Evolutionary conservation across 2,113 vertebrate species (phyloP), one percentile per base, ranked within the genome.

Genomic region (Crotalus tigris): DNA sequence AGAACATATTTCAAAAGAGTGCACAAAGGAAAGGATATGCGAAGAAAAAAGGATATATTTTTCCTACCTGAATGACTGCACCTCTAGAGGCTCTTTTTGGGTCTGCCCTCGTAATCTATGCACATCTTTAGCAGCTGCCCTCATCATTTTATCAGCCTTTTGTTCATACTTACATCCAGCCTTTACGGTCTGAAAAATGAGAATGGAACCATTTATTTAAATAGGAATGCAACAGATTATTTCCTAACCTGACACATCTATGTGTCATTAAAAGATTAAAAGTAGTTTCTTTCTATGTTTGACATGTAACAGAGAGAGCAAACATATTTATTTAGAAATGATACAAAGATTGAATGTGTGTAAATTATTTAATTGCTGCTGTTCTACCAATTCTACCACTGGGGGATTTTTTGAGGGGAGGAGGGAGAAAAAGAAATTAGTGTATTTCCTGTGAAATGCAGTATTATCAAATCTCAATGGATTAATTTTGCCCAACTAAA

Each of bases 51-150:
- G 0, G 0, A 90, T 6, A 4, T 4, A 0, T 61, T 55, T 81
- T n/a, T 53, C 64, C 88, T 94, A 99, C 99, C 99, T 98, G 98
- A 99, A 99, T 88, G 98, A 99, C 97, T 99, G 99, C 19, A 99
- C 98, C 97, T 99, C 99, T 0, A 98, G 97, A 46, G 98, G 98
- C 95, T 99, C 99, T 94, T 99, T 99, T 59, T 98, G 97, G 96
- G 98, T 99, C 97, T 98, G 99, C 39, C 98, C 98, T 85, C 99
- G 97, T 94, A 99, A 98, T 96, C 98, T 98, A 96, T 98, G 98
- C 69, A 99, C 99, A 0, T 99, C 99, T 97, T 99, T 99, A 89
- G 99, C 99, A 4, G 98, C 99, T 0, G 98, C 98, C 93, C 98
- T 98, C 99, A 99, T 98, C 99, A 99, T 99, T 97, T 98, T 99